phyloP scores from a whole-genome alignment of 2,113 vertebrate genomes.

The Engraulis encrasicolus region DNA sequence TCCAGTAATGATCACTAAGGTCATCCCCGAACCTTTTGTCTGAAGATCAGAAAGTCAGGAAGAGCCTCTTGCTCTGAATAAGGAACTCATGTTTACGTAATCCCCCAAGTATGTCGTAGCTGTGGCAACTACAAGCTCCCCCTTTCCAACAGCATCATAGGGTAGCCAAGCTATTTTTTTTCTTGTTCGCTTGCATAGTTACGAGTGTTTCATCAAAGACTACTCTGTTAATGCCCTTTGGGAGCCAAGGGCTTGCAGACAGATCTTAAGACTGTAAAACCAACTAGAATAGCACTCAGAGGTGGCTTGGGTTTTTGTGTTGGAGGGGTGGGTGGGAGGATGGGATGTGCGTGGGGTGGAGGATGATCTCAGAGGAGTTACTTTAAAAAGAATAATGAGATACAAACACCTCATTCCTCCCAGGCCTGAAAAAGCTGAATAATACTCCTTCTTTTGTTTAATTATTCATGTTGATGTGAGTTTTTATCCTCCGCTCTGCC shows the following conservation, averaged over 20 bases:
- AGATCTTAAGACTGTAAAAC: constrained; percentile 50
- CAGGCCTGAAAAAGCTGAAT: constrained; percentile 62
- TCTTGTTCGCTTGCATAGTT: constrained; percentile 51
- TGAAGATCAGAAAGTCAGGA: constrained; percentile 58
- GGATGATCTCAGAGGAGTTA: constrained; percentile 56
- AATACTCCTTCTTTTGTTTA: constrained; percentile 67
- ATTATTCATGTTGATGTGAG: constrained; percentile 74
- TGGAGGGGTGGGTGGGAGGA: constrained; percentile 53
- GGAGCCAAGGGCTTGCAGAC: constrained; percentile 50
- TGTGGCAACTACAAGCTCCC: constrained; percentile 57
- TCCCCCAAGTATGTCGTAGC: constrained; percentile 58
- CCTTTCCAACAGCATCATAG: constrained; percentile 67
- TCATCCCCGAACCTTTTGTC: constrained; percentile 59
- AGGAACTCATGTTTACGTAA: constrained; percentile 65
- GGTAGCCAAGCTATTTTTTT: no score
- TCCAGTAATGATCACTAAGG: constrained; percentile 51
- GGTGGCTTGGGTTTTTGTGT: constrained; percentile 54
- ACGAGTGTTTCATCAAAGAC: constrained; percentile 69
- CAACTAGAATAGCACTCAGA: constrained; percentile 44
- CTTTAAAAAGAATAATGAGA: constrained; percentile 58
- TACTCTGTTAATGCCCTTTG: constrained; percentile 49
- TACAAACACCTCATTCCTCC: constrained; percentile 64
- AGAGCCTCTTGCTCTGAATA: constrained; percentile 59
- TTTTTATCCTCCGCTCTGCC: constrained; percentile 66
- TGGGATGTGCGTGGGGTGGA: no score